A percentile compares a stretch with the other conserved stretches of the same genome.
These are phyloP conservation scores for Drosophila subquinaria DNA, from an alignment of 2,888 invertebrate species.

Conservation along the genomic window DNA sequence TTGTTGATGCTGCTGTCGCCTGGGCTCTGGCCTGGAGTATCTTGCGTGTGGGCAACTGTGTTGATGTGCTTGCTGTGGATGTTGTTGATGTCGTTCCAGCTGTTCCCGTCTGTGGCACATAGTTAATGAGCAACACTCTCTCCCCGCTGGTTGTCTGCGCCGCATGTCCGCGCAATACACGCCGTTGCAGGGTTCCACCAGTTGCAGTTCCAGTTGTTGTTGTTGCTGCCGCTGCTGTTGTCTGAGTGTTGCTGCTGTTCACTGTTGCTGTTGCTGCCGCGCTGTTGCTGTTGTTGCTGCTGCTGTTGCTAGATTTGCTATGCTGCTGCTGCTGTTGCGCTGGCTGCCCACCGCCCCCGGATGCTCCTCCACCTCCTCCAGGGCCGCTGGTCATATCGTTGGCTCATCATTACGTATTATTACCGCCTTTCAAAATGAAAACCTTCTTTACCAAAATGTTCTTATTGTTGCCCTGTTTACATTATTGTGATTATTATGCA, in stretches of 20 bases:
- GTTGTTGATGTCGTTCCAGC: slow-evolving; percentile 52
- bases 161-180: slow-evolving; percentile 81
- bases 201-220: slow-evolving; percentile 33
- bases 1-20: slow-evolving; percentile 52
- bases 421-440: slow-evolving; percentile 86
- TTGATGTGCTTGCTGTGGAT: slow-evolving; percentile 54
- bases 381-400: slow-evolving; percentile 85
- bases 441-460: slow-evolving; percentile 86
- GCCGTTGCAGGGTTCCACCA: slow-evolving; percentile 69
- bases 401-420: slow-evolving; percentile 86
- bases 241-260: slow-evolving; percentile 52
- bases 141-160: slow-evolving; percentile 83
- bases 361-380: slow-evolving; percentile 77
- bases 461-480: slow-evolving; percentile 85
- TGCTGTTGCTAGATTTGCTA: slow-evolving; percentile 42
- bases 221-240: slow-evolving; percentile 34
- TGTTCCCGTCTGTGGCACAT: slow-evolving; percentile 76
- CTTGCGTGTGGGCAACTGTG: slow-evolving; percentile 76
- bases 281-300: slow-evolving; percentile 46
- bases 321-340: slow-evolving; percentile 56
- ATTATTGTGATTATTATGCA: slow-evolving; percentile 32
- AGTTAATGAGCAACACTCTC: slow-evolving; percentile 81
- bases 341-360: slow-evolving; percentile 63
- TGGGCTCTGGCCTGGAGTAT: slow-evolving; percentile 74
- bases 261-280: slow-evolving; percentile 57